A percentile compares a stretch with the other conserved stretches of the same genome.
phyloP scores from a whole-genome alignment of 2,888 invertebrate species.

The Neoaliturus tenellus region DNA sequence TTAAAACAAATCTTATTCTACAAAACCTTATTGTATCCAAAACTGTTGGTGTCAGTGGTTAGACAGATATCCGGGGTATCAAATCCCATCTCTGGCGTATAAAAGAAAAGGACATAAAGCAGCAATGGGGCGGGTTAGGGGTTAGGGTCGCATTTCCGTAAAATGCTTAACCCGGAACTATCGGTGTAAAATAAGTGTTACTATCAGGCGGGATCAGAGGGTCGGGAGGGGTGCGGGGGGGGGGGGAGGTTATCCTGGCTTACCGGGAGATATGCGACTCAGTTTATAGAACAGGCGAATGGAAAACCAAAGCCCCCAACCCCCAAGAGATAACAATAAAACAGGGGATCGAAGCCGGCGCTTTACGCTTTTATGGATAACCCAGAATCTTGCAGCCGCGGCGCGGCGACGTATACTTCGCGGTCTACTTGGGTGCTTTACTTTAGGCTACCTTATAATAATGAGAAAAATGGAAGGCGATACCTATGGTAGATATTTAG shows the following conservation, averaged over 20 bases:
- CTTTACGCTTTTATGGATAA: slow-evolving; percentile 46
- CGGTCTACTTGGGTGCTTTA: not conserved
- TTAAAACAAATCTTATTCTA: too few relatives aligned
- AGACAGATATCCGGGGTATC: not conserved
- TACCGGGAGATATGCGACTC: slow-evolving; percentile 31
- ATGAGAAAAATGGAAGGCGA: not conserved
- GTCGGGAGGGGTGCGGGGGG: not conserved
- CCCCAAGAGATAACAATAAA: slow-evolving; percentile 48
- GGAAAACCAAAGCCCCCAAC: slow-evolving; percentile 53
- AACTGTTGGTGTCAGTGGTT: too few relatives aligned
- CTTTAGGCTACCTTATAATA: not conserved
- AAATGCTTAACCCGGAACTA: slow-evolving; percentile 52
- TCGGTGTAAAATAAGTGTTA: slow-evolving; percentile 46
- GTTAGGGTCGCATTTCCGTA: slow-evolving; percentile 19
- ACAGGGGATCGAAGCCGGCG: slow-evolving; percentile 33
- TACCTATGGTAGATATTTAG: too few relatives aligned
- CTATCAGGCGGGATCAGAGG: slow-evolving; percentile 23
- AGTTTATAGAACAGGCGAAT: slow-evolving; percentile 44
- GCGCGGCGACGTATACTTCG: too few relatives aligned
- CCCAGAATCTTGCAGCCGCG: slow-evolving; percentile 26
- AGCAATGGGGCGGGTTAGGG: not conserved
- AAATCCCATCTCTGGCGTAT: not conserved
- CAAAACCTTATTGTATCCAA: too few relatives aligned
- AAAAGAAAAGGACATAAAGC: slow-evolving; percentile 7
- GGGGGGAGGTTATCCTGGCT: slow-evolving; percentile 11